Conservation (phyloP, 1,140 invertebrate genomes). For the Pseudomyrmex cubaensis region DNA sequence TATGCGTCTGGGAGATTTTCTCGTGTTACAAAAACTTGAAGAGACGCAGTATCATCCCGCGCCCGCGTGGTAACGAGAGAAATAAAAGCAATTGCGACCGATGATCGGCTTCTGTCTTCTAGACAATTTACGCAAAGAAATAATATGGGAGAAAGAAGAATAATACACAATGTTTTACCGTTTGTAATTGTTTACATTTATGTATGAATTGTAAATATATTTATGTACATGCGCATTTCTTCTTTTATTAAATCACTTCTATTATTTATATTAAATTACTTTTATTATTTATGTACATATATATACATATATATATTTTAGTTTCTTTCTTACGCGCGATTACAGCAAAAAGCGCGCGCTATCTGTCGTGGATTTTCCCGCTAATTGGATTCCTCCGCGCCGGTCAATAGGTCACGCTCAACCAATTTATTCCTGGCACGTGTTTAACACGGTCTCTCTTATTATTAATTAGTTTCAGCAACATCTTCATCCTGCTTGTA, state of each 20-base stretch:
- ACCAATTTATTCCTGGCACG: slow-evolving; percentile 57
- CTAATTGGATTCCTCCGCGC: slow-evolving; percentile 65
- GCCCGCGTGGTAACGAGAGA: neutral
- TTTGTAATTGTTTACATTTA: too few relatives aligned
- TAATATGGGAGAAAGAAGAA: neutral
- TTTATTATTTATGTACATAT: neutral
- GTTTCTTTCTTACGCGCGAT: slow-evolving; percentile 12
- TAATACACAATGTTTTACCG: too few relatives aligned
- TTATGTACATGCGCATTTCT: too few relatives aligned
- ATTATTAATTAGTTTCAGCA: slow-evolving; percentile 70
- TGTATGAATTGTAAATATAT: too few relatives aligned
- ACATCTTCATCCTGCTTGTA: slow-evolving; percentile 64
- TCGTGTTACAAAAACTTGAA: slow-evolving; percentile 52
- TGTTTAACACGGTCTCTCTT: slow-evolving; percentile 38
- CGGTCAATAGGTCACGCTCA: slow-evolving; percentile 53
- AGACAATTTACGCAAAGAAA: neutral
- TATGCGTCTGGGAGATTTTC: slow-evolving; percentile 57
- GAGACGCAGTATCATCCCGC: slow-evolving; percentile 1
- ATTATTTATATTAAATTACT: too few relatives aligned
- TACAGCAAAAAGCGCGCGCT: neutral
- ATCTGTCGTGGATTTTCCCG: slow-evolving; percentile 32
- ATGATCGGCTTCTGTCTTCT: neutral
- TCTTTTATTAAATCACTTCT: too few relatives aligned
- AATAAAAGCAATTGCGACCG: neutral
- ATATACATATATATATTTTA: slow-evolving; percentile 31